A percentile compares a stretch with the other conserved stretches of the same genome.
Evolutionary conservation across 2,113 vertebrate genomes (phyloP).

Genomic region (Galeopterus variegatus): DNA sequence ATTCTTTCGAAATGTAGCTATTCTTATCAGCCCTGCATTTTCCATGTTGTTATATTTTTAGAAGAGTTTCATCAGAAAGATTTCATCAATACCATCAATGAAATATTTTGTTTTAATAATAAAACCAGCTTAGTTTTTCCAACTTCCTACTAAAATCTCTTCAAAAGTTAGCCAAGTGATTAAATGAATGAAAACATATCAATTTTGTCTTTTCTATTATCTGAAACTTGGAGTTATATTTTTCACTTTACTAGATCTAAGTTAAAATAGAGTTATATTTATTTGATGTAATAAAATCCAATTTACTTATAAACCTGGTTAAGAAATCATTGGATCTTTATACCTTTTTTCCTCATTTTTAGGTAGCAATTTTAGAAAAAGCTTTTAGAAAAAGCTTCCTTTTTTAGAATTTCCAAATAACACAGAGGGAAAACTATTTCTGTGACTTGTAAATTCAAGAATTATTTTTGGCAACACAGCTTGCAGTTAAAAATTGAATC

Average conservation of each 20-base stretch:
- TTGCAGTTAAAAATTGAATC: constrained; percentile 69
- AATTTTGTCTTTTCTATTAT: background rate
- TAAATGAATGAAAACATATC: background rate
- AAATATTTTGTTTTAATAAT: constrained; percentile 25
- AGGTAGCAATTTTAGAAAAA: constrained; percentile 8
- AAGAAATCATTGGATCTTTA: constrained; percentile 40
- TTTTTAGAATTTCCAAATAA: constrained; percentile 68
- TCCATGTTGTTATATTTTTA: background rate
- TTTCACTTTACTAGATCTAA: background rate
- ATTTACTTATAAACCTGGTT: background rate
- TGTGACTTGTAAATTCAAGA: constrained; percentile 72
- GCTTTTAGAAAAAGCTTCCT: constrained; percentile 15
- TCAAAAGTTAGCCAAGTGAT: constrained; percentile 4
- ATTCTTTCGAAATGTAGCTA: background rate
- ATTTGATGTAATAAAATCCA: constrained; percentile 16
- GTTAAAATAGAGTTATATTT: background rate
- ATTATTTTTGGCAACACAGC: constrained; percentile 71
- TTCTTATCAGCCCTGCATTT: background rate
- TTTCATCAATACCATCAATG: background rate
- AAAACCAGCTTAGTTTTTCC: background rate
- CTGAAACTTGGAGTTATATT: background rate
- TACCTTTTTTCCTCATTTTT: background rate
- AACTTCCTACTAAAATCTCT: background rate
- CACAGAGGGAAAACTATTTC: constrained; percentile 54
- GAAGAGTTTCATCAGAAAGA: background rate